A percentile compares a stretch with the other conserved stretches of the same genome.
Evolutionary conservation across 2,797 vertebrate species (phyloP).

Genomic region (Apodemus agrarius): DNA sequence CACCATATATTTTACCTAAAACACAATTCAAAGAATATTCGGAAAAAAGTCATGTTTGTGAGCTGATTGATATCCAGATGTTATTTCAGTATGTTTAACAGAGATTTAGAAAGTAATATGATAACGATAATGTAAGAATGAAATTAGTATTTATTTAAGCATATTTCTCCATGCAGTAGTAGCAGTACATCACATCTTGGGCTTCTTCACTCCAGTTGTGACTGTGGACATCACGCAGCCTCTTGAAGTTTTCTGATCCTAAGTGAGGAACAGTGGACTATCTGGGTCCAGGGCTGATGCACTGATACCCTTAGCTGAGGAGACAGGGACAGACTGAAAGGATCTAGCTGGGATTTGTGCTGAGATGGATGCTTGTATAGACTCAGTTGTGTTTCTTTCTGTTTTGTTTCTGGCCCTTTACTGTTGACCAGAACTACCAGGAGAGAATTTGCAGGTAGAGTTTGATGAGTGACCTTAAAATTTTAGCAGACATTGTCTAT

Average conservation of each 20-base stretch:
- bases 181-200: not conserved
- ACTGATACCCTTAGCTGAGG: not conserved
- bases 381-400: not conserved
- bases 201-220: not conserved
- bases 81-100: not conserved
- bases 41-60: not conserved
- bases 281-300: not conserved
- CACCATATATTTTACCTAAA: not conserved
- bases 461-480: constrained; percentile 3
- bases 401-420: not conserved
- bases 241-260: not conserved
- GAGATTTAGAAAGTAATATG: not conserved
- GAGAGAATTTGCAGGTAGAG: not conserved
- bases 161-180: not conserved
- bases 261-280: not conserved
- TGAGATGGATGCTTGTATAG: not conserved
- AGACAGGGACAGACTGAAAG: not conserved
- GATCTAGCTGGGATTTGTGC: not conserved
- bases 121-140: not conserved
- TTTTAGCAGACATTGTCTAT: constrained; percentile 43
- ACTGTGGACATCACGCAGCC: not conserved
- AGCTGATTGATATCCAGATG: not conserved
- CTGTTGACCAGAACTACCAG: constrained; percentile 2
- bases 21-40: not conserved
- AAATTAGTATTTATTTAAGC: not conserved